Evolutionary conservation across 1,140 invertebrate species (phyloP).

Genomic region (Drosophila bocki): DNA sequence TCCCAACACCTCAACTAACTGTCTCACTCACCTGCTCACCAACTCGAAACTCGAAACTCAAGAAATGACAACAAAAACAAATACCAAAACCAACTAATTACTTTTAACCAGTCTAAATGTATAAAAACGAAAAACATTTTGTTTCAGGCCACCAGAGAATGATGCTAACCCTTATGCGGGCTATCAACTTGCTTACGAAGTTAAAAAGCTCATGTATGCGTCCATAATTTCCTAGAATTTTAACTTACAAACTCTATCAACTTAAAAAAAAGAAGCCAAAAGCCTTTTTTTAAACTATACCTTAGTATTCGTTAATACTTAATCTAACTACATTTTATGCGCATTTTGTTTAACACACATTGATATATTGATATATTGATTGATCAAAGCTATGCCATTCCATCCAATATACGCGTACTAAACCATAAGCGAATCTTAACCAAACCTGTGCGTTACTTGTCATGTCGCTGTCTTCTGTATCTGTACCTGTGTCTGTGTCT

Average conservation of each 20-base stretch:
- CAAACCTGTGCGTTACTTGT: slow-evolving; percentile 62
- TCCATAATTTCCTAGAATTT: slow-evolving; percentile 85
- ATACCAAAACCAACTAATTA: slow-evolving; percentile 47
- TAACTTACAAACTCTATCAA: slow-evolving; percentile 62
- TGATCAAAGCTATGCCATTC: slow-evolving; percentile 77
- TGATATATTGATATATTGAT: slow-evolving; percentile 64
- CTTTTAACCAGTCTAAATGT: slow-evolving; percentile 76
- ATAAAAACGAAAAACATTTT: slow-evolving; percentile 84
- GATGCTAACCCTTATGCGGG: slow-evolving; percentile 93
- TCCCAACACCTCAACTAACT: slow-evolving; percentile 58
- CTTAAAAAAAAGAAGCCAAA: slow-evolving; percentile 50
- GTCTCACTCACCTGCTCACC: slow-evolving; percentile 51
- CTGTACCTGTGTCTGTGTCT: slow-evolving; percentile 42
- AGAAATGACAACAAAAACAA: slow-evolving; percentile 25
- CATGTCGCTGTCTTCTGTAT: slow-evolving; percentile 68
- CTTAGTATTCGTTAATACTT: slow-evolving; percentile 79
- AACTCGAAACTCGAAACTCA: slow-evolving; percentile 24
- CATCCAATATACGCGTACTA: slow-evolving; percentile 57
- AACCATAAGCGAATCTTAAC: slow-evolving; percentile 48
- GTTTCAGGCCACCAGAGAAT: slow-evolving; percentile 93
- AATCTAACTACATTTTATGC: slow-evolving; percentile 72
- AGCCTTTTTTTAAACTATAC: slow-evolving; percentile 67
- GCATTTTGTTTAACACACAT: slow-evolving; percentile 76
- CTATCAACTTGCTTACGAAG: slow-evolving; percentile 99
- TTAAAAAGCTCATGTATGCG: slow-evolving; percentile 99